phyloP scores from a whole-genome alignment of 2,113 vertebrate species.

The Coregonus clupeaformis region DNA sequence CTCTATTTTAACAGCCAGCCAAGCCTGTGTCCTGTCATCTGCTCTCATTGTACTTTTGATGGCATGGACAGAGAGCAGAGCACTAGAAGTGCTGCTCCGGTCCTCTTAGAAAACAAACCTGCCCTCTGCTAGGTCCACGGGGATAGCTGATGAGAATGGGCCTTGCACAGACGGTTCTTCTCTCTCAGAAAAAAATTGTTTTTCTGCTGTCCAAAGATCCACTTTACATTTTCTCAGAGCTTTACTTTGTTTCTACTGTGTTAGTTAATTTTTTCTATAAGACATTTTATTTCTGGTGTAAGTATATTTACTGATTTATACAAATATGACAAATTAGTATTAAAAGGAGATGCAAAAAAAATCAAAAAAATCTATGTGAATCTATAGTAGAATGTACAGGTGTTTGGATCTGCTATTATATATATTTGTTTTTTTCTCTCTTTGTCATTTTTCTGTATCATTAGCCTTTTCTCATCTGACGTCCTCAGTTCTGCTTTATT shows the following conservation, averaged over 20 bases:
- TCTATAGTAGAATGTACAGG: neutral
- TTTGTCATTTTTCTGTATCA: conserved; percentile 4
- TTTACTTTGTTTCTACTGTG: conserved; percentile 3
- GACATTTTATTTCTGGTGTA: neutral
- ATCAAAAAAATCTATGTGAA: neutral
- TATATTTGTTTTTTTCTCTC: neutral
- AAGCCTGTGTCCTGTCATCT: no score
- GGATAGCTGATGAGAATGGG: conserved; percentile 44
- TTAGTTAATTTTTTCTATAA: neutral
- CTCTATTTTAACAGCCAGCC: no score
- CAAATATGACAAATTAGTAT: no score
- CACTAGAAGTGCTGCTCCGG: no score
- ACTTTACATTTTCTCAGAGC: neutral
- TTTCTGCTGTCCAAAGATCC: conserved; percentile 38
- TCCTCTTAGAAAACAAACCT: no score
- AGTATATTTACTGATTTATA: neutral
- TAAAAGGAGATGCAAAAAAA: no score
- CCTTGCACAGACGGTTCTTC: conserved; percentile 50
- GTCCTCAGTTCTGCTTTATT: conserved; percentile 15
- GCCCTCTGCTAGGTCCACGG: conserved; percentile 25
- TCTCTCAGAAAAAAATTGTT: conserved; percentile 26
- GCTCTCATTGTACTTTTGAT: no score
- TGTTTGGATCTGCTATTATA: neutral
- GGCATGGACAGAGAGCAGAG: no score
- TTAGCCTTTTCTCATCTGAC: conserved; percentile 19